These are phyloP conservation scores for Hycleus phaleratus DNA, from an alignment of 1,140 invertebrate genomes.

Conservation along the genomic window DNA sequence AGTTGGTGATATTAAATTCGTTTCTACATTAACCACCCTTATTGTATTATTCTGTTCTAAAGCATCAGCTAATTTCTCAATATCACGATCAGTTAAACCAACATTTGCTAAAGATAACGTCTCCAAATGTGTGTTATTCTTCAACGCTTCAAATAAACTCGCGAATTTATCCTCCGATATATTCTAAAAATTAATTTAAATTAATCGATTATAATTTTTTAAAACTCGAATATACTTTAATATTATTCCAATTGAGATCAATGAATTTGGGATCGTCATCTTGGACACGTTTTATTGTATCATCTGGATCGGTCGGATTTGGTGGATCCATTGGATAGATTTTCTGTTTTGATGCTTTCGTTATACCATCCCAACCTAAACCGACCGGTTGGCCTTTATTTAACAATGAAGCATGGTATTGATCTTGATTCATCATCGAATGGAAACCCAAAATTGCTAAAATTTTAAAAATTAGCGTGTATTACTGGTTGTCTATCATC, in stretches of 20 bases:
- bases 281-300: constrained; percentile 79
- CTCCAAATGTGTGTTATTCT: constrained; percentile 86
- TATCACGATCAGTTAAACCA: constrained; percentile 82
- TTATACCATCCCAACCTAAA: constrained; percentile 86
- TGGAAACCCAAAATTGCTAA: constrained; percentile 97
- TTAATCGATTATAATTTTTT: not conserved
- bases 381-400: constrained; percentile 85
- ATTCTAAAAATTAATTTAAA: constrained; percentile 57
- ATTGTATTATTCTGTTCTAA: constrained; percentile 81
- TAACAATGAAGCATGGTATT: constrained; percentile 92
- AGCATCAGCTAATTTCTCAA: constrained; percentile 73
- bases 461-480: constrained; percentile 28
- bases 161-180: constrained; percentile 94
- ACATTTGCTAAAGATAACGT: constrained; percentile 89
- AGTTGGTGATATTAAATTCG: constrained; percentile 86
- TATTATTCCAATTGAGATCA: constrained; percentile 95
- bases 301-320: constrained; percentile 88
- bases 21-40: constrained; percentile 89
- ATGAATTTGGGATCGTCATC: constrained; percentile 80
- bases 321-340: constrained; percentile 85
- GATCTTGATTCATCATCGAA: constrained; percentile 99
- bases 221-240: constrained; percentile 59
- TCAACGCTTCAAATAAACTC: constrained; percentile 79
- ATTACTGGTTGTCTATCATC: not conserved
- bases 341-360: constrained; percentile 89